Evolutionary conservation across 2,113 vertebrate genomes (phyloP).

Genomic region (Stegostoma tigrinum): DNA sequence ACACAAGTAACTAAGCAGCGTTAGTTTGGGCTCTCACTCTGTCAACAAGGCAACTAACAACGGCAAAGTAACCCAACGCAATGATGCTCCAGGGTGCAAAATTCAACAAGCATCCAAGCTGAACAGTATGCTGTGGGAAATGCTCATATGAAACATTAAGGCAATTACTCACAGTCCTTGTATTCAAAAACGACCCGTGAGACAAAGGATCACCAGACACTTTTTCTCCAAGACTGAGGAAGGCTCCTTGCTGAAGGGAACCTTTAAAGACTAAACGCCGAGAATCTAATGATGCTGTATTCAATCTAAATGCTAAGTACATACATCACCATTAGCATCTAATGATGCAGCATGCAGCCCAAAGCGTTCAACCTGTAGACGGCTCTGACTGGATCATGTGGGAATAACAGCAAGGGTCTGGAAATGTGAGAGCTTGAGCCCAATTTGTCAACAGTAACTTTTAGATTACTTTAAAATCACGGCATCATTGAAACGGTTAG

Average conservation of each 20-base stretch:
- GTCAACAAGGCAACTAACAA: no score
- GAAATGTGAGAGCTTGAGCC: background rate
- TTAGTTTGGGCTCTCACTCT: background rate
- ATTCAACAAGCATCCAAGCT: background rate
- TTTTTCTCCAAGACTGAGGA: background rate
- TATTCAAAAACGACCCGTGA: background rate
- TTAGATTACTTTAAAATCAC: background rate
- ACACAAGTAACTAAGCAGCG: background rate
- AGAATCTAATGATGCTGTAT: background rate
- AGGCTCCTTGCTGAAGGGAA: background rate
- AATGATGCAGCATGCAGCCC: no score
- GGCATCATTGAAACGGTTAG: background rate
- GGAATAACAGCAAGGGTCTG: background rate
- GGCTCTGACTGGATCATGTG: no score
- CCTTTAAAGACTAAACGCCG: background rate
- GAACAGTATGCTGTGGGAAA: background rate
- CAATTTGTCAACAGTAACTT: no score
- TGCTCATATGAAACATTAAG: background rate
- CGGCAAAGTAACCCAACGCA: no score
- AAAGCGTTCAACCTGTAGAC: background rate
- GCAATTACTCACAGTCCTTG: background rate
- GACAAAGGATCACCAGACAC: background rate
- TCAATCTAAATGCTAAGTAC: no score
- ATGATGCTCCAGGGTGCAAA: background rate
- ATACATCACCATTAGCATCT: background rate